Percentiles rank a stretch among this genome's conserved stretches.
These are phyloP conservation scores for Galaxea fascicularis DNA, from an alignment of 92 coral and sea anemone genomes.

Conservation along the genomic window DNA sequence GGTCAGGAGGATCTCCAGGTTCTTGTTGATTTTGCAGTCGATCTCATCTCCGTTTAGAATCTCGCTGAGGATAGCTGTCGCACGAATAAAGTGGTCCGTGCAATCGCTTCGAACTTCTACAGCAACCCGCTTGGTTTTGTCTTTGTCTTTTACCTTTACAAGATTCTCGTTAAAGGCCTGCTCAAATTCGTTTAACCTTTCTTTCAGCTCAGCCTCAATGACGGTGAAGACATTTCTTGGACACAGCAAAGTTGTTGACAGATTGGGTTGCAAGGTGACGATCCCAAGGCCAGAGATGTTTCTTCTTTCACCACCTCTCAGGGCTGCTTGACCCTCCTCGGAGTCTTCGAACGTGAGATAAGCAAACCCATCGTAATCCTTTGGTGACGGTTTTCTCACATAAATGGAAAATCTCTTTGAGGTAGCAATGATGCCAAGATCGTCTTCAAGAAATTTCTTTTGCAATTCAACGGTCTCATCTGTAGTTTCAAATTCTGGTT, in stretches of 20 bases:
- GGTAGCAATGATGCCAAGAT: conserved; percentile 12
- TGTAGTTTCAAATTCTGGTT: conserved; percentile 22
- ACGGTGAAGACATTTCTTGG: conserved; percentile 40
- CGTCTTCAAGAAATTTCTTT: conserved; percentile 1
- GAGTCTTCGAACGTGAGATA: conserved; percentile 37
- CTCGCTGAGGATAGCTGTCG: conserved; percentile 19
- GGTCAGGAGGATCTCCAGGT: conserved; percentile 35
- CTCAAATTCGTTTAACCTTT: conserved; percentile 5
- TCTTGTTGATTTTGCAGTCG: conserved; percentile 36
- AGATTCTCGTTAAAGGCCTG: conserved; percentile 12
- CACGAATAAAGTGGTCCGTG: conserved; percentile 57
- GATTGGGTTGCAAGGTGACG: conserved; percentile 40
- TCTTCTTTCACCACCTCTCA: conserved; percentile 33
- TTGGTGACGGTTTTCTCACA: conserved; percentile 17
- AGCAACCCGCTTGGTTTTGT: conserved; percentile 37
- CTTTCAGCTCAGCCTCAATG: conserved; percentile 30
- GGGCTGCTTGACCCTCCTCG: conserved; percentile 51
- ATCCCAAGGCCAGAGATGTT: conserved; percentile 27
- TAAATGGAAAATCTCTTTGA: conserved; percentile 31
- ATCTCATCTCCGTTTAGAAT: conserved; percentile 53
- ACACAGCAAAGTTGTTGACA: conserved; percentile 43
- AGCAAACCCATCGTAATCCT: conserved; percentile 36
- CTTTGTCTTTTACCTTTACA: conserved; percentile 24
- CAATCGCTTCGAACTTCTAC: conserved; percentile 52
- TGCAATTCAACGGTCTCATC: conserved; percentile 12